Percentiles rank a stretch among this genome's conserved stretches.
These are phyloP conservation scores for Saxidomus purpurata DNA, from an alignment of 1,140 invertebrate genomes.

Conservation along the genomic window DNA sequence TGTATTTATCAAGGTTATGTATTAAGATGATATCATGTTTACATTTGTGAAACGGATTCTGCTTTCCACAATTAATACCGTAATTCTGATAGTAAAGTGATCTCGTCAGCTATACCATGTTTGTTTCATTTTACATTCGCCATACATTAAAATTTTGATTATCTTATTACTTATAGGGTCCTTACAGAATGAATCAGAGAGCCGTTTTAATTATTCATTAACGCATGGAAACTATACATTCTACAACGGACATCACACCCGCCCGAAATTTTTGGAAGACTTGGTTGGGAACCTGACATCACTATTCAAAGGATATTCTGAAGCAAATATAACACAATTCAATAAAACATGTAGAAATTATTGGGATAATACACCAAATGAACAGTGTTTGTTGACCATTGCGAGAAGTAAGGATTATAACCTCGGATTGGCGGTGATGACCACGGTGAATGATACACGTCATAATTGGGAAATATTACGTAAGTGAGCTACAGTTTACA, in stretches of 20 bases:
- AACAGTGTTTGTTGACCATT: conserved; percentile 22
- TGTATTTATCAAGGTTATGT: no score
- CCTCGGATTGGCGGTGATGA: not conserved
- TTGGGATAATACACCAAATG: conserved; percentile 16
- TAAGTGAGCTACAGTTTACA: conserved; percentile 4
- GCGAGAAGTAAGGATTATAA: not conserved
- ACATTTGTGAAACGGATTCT: no score
- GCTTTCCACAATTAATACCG: no score
- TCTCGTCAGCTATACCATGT: no score
- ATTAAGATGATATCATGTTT: no score
- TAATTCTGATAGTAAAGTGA: no score
- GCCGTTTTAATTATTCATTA: not conserved
- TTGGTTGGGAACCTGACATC: not conserved
- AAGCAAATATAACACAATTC: not conserved
- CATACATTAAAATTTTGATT: no score
- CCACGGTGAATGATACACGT: not conserved
- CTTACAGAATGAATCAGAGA: not conserved
- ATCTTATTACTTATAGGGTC: not conserved
- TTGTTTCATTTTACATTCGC: no score
- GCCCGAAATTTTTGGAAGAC: conserved; percentile 1
- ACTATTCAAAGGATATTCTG: not conserved
- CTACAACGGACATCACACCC: not conserved
- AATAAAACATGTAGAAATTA: conserved; percentile 11
- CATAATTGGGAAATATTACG: not conserved
- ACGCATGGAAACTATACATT: not conserved